Conservation (phyloP, 1,140 invertebrate genomes). For the Caenorhabditis briggsae region DNA sequence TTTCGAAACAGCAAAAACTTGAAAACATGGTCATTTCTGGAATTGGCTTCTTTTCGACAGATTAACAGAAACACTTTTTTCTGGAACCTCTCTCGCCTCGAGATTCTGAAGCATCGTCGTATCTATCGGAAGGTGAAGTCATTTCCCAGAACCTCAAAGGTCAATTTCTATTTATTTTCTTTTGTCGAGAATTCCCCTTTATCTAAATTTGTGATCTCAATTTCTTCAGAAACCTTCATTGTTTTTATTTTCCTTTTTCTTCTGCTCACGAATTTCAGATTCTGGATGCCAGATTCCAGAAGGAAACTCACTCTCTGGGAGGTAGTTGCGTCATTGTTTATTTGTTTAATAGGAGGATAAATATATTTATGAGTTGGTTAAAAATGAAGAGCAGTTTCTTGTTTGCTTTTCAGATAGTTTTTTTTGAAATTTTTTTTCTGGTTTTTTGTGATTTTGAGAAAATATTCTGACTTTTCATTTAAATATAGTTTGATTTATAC, state of each 20-base stretch:
- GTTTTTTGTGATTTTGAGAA: no score
- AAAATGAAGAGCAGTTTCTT: background rate
- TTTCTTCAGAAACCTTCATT: no score
- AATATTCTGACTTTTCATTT: no score
- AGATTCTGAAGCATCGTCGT: no score
- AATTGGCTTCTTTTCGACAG: background rate
- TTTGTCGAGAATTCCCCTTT: no score
- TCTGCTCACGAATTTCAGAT: background rate
- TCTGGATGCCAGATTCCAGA: background rate
- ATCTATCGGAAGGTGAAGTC: background rate
- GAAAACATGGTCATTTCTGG: background rate
- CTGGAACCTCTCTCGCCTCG: no score
- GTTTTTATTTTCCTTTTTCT: no score
- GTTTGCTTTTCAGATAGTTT: background rate
- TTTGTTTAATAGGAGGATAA: background rate
- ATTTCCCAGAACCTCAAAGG: conserved; percentile 19
- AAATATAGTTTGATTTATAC: no score
- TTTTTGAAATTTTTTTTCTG: background rate
- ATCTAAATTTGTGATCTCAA: background rate
- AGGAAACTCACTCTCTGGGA: background rate
- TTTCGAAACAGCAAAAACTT: background rate
- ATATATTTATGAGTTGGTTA: background rate
- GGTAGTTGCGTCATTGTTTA: conserved; percentile 24
- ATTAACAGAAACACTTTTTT: background rate
- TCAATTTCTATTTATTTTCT: conserved; percentile 22